Evolutionary conservation across 1,140 invertebrate genomes (phyloP), one percentile per base, ranked within the genome.

Genomic region (Zophobas atratus): DNA sequence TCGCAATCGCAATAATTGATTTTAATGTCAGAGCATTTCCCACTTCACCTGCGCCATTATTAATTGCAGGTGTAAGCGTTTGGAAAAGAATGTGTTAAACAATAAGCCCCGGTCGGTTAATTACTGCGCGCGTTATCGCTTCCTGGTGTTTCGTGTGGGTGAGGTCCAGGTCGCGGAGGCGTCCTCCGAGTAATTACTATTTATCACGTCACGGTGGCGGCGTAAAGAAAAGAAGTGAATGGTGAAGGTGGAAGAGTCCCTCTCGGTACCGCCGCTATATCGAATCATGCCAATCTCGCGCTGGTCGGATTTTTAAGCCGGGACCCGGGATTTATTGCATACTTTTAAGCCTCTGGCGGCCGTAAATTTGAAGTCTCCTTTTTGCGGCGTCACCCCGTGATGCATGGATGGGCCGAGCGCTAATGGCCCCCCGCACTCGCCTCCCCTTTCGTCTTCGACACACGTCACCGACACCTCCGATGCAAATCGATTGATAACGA

Each of bases 321-420:
- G 74, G 71, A 70, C 76, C 74, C 77, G 76, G 70, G 82, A 82
- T 82, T 82, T 82, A 82, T 82, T 81, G 80, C 82, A 81, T 81
- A 82, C 82, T 82, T 82, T 82, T 82, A 82, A 82, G 82, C 82
- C 80, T 79, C 80, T 63, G 80, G 78, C 78, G 76, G 78, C 76
- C 78, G 78, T 81, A 81, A 81, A 81, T 81, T 79, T 81, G 80
- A 81, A 81, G 80, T 81, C 80, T 81, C 77, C 78, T 79, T 81
- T 81, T 81, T 81, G 70, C 77, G 75, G 73, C 77, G 80, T 81
- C 80, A 81, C 75, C 80, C 80, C 63, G 77, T 81, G 79, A 81
- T 81, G 80, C 77, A 81, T 81, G 80, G 77, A 81, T 77, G 75
- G 77, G 74, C 70, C 80, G 80, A 74, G 70, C 70, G 75, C 77